A percentile compares a stretch with the other conserved stretches of the same genome.
Conservation (phyloP, 1,140 invertebrate genomes). For the Drosophila persimilis region DNA sequence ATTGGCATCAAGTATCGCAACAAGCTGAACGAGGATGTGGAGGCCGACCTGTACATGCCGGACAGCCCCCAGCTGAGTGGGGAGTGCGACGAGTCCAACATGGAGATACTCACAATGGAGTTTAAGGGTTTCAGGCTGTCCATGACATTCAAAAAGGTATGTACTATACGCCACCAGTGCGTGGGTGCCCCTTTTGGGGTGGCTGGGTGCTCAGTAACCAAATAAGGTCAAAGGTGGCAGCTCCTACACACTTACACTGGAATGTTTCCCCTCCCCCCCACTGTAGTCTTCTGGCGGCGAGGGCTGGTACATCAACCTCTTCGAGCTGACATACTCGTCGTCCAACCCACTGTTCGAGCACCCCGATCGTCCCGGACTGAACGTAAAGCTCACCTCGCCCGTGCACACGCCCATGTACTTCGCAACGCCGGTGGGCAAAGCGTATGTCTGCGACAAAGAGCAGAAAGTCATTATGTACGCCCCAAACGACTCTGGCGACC, state of each 20-base stretch:
- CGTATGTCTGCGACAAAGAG: slow-evolving; percentile 90
- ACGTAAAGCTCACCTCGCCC: slow-evolving; percentile 85
- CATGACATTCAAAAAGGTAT: slow-evolving; percentile 87
- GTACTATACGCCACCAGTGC: slow-evolving; percentile 4
- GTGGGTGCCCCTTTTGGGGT: slow-evolving; percentile 3
- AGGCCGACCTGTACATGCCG: slow-evolving; percentile 87
- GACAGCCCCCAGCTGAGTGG: slow-evolving; percentile 86
- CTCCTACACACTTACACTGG: slow-evolving; percentile 3
- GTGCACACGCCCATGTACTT: slow-evolving; percentile 87
- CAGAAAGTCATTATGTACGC: slow-evolving; percentile 77
- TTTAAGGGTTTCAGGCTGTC: slow-evolving; percentile 89
- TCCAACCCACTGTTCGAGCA: slow-evolving; percentile 84
- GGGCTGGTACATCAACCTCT: slow-evolving; percentile 91
- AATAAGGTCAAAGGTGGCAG: slow-evolving; percentile 46
- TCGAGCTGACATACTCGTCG: slow-evolving; percentile 87
- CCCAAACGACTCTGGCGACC: slow-evolving; percentile 77
- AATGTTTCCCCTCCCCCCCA: slow-evolving; percentile 3
- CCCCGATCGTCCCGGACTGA: slow-evolving; percentile 83
- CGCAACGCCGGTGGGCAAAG: slow-evolving; percentile 93
- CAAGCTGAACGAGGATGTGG: slow-evolving; percentile 87
- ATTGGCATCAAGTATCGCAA: slow-evolving; percentile 87
- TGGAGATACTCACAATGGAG: slow-evolving; percentile 87
- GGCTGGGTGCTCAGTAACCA: neutral
- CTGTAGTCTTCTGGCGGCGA: slow-evolving; percentile 88
- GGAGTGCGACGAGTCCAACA: slow-evolving; percentile 88